Evolutionary conservation across 2,797 vertebrate genomes (phyloP), one percentile per base, ranked within the genome.

Genomic region (Phylloscopus collybita): DNA sequence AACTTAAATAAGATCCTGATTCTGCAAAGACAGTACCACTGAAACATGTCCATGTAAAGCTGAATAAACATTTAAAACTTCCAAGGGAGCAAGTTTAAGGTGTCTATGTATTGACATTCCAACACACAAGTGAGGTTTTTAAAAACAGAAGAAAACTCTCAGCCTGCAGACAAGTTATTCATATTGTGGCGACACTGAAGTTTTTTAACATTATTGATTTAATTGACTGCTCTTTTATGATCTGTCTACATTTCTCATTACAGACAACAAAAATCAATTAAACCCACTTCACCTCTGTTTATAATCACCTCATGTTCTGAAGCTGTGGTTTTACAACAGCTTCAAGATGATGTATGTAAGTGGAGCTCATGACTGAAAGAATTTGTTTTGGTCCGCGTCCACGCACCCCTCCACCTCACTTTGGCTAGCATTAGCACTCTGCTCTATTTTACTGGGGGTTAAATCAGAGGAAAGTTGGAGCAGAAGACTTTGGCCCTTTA

Each of bases 391-490:
- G 30, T 57, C 34, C 38, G 61, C 15, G 30, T 60, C 26, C 32
- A 57, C 9, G 6, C 18, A 6, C 8, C 8, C 2, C 17, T 66
- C 27, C 5, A 17, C 0, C 7, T 12, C 13, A 17, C 16, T 51
- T 8, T 21, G 17, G 26, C 45, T 27, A 66, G 49, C 45, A 45
- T 30, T 36, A 61, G 26, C 40, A 64, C 23, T 85, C 45, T 87
- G 49, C 29, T 54, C 30, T 34, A 62, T 30, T 56, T 73, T 87
- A 40, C 34, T 56, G 32, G 6, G 5, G 4, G 17, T 38, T 81
- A 89, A 85, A 80, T 34, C 10, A 67, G 32, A 70, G 22, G 17
- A 64, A 78, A 74, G 32, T 12, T 42, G 6, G n/a, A 90, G 75
- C 10, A 50, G 40, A 62, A 34, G 26, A 51, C 8, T 69, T 32